Evolutionary conservation across 2,113 vertebrate species (phyloP).

Genomic region (Chitala chitala): DNA sequence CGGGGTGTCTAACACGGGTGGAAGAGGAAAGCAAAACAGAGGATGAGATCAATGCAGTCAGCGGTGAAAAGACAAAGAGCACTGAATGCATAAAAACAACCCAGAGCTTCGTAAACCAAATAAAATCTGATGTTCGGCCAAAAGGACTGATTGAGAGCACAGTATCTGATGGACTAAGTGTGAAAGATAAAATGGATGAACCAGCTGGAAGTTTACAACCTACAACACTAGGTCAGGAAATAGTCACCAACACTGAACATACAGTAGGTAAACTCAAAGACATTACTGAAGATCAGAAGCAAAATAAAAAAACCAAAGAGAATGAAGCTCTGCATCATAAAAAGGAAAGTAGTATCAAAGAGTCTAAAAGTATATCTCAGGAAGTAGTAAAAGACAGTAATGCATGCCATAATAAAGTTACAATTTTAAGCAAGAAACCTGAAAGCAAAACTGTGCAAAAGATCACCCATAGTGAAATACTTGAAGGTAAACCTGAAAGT

Average conservation of each 20-base stretch:
- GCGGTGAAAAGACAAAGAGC: background rate
- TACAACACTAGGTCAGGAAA: constrained; percentile 18
- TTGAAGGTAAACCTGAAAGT: constrained; percentile 11
- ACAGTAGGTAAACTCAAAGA: background rate
- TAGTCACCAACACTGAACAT: background rate
- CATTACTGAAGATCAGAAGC: background rate
- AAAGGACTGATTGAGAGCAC: constrained; percentile 4
- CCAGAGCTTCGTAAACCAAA: background rate
- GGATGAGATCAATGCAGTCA: background rate
- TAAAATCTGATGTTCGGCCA: background rate
- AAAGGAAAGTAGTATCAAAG: background rate
- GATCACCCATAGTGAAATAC: background rate
- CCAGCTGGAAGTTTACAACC: constrained; percentile 26
- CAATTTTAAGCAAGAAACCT: background rate
- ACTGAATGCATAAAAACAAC: constrained; percentile 1
- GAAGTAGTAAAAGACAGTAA: constrained; percentile 2
- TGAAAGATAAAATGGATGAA: constrained; percentile 18
- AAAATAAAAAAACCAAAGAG: background rate
- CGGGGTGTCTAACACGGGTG: constrained; percentile 52
- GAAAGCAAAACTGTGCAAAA: background rate
- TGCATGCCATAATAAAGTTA: constrained; percentile 3
- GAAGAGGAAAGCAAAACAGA: constrained; percentile 30
- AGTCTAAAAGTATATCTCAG: background rate
- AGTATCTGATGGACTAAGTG: background rate
- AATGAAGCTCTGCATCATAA: constrained; percentile 3